A percentile compares a stretch with the other conserved stretches of the same genome.
phyloP scores from a whole-genome alignment of 2,113 vertebrate species.

The Variabilichromis moorii region DNA sequence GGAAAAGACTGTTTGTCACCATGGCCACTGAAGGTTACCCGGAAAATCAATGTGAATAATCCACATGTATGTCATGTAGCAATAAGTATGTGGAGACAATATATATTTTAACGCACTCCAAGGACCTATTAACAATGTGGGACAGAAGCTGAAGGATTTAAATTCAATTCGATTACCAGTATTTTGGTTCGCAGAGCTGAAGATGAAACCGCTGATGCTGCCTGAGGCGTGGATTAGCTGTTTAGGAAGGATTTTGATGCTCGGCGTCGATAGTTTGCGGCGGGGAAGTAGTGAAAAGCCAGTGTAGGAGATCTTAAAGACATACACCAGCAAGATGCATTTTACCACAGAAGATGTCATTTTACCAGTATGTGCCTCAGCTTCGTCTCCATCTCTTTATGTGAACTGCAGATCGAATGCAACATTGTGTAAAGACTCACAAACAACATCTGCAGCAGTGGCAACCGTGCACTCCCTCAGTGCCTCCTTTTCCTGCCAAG shows the following conservation, averaged over 20 bases:
- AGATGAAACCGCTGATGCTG: neutral
- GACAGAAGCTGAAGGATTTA: neutral
- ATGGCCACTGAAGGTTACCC: neutral
- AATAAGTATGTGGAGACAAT: neutral
- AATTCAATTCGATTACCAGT: neutral
- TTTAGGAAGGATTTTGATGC: neutral
- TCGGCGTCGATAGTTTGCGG: neutral
- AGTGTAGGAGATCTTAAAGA: neutral
- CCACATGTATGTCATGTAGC: neutral
- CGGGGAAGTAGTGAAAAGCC: neutral
- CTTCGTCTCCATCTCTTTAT: neutral
- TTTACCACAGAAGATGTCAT: neutral
- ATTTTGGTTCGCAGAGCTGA: neutral
- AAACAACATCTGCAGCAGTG: slow-evolving; percentile 57
- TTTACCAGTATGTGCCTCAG: neutral
- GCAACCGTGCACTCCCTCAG: slow-evolving; percentile 13
- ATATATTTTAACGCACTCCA: neutral
- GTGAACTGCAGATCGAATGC: neutral
- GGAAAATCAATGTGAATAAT: neutral
- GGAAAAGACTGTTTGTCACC: slow-evolving; percentile 2
- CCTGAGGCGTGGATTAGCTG: neutral
- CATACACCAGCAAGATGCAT: neutral
- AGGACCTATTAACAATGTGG: neutral
- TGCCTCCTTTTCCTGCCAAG: slow-evolving; percentile 39
- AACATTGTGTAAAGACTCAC: slow-evolving; percentile 9